Conservation (phyloP, 1,140 invertebrate genomes). For the Diabrotica undecimpunctata region DNA sequence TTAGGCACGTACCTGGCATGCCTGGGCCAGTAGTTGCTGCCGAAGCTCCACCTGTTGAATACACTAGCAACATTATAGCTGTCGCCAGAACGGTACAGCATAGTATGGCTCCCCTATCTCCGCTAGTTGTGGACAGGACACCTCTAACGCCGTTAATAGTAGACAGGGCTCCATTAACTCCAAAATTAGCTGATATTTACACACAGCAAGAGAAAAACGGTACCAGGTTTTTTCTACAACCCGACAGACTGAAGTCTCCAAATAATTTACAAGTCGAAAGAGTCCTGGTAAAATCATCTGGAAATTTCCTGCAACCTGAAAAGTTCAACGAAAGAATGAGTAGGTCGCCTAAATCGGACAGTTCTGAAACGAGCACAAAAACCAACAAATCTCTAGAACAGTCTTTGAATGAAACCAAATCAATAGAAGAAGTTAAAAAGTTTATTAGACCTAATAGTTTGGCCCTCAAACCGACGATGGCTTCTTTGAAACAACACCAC, state of each 20-base stretch:
- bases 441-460: constrained; percentile 76
- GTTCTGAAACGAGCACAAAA: constrained; percentile 9
- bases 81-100: constrained; percentile 12
- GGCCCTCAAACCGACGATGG: constrained; percentile 76
- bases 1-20: constrained; percentile 68
- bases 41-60: constrained; percentile 29
- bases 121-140: neutral
- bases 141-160: constrained; percentile 11
- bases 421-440: constrained; percentile 49
- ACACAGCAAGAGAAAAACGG: neutral
- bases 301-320: constrained; percentile 6
- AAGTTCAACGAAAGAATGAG: neutral
- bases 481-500: constrained; percentile 71
- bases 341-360: constrained; percentile 6
- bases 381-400: constrained; percentile 22
- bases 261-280: neutral
- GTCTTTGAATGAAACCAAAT: constrained; percentile 8
- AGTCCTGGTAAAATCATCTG: neutral
- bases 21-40: constrained; percentile 61
- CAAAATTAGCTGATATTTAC: neutral
- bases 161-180: neutral
- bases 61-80: constrained; percentile 24
- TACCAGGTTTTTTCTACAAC: neutral
- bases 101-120: constrained; percentile 9
- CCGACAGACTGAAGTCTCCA: neutral